phyloP scores from a whole-genome alignment of 2,888 invertebrate genomes.

The Sussaba pulchella region DNA sequence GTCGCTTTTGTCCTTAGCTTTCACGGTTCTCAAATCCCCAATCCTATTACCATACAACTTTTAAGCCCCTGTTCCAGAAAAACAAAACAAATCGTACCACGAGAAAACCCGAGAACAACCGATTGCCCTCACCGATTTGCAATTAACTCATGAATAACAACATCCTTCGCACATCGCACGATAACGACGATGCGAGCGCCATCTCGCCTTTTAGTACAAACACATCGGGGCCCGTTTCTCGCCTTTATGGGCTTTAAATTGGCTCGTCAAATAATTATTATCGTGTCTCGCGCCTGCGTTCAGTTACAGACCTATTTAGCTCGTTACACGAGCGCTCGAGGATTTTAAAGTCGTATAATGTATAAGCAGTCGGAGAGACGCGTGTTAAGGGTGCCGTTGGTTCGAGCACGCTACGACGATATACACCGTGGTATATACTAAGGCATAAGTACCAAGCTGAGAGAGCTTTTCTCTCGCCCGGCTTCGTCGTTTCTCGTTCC shows the following conservation, averaged over 20 bases:
- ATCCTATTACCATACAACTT: too few relatives aligned
- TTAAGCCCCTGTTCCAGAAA: too few relatives aligned
- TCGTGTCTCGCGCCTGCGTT: slow-evolving; percentile 11
- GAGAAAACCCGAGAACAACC: not conserved
- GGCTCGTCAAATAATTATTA: slow-evolving; percentile 70
- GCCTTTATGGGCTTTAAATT: slow-evolving; percentile 69
- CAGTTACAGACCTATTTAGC: slow-evolving; percentile 19
- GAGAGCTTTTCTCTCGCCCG: slow-evolving; percentile 11
- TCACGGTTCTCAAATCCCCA: slow-evolving; percentile 14
- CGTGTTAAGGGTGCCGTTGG: slow-evolving; percentile 42
- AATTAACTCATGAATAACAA: slow-evolving; percentile 17
- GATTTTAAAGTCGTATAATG: slow-evolving; percentile 63
- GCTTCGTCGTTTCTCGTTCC: slow-evolving; percentile 10
- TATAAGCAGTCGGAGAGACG: slow-evolving; percentile 49
- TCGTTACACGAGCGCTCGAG: slow-evolving; percentile 28
- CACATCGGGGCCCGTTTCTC: slow-evolving; percentile 4
- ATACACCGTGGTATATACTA: slow-evolving; percentile 5
- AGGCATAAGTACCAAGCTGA: slow-evolving; percentile 30
- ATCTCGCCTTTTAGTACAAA: not conserved
- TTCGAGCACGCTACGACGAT: not conserved
- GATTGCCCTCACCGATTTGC: not conserved
- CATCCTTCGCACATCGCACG: slow-evolving; percentile 13
- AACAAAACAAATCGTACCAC: too few relatives aligned
- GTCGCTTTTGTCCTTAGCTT: slow-evolving; percentile 16
- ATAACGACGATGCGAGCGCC: not conserved